These are phyloP conservation scores for Listronotus oregonensis DNA, from an alignment of 1,140 invertebrate genomes.

Conservation along the genomic window DNA sequence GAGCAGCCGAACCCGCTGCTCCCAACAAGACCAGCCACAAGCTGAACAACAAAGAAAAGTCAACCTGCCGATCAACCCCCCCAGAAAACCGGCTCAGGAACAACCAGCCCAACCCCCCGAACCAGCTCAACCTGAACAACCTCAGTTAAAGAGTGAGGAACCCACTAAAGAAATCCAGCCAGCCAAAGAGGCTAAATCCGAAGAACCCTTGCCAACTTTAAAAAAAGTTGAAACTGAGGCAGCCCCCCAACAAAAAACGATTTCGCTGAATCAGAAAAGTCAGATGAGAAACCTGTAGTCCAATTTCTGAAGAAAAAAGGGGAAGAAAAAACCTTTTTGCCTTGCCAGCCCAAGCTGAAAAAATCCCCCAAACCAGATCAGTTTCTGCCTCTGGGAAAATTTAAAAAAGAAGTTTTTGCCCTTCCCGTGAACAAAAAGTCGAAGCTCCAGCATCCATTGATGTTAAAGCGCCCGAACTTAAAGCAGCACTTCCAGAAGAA, in stretches of 20 bases:
- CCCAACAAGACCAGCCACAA: neutral
- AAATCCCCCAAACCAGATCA: conserved; percentile 27
- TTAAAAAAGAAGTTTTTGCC: conserved; percentile 39
- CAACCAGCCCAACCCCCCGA: conserved; percentile 26
- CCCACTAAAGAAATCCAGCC: neutral
- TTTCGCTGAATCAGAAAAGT: neutral
- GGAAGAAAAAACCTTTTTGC: conserved; percentile 48
- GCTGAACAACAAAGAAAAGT: neutral
- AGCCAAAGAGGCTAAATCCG: conserved; percentile 30
- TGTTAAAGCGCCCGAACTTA: conserved; percentile 47
- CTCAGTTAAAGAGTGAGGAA: neutral
- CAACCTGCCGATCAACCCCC: neutral
- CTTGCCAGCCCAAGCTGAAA: conserved; percentile 42
- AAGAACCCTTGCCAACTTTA: conserved; percentile 30
- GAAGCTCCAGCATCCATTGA: conserved; percentile 42
- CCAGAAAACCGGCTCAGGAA: conserved; percentile 7
- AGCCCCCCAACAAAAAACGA: conserved; percentile 18
- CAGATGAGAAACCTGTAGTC: conserved; percentile 37
- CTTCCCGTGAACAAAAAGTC: conserved; percentile 46
- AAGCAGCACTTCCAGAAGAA: conserved; percentile 19
- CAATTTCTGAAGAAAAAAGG: too few relatives aligned
- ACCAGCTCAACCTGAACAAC: conserved; percentile 11
- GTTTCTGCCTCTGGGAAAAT: conserved; percentile 42
- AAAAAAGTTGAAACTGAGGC: conserved; percentile 33
- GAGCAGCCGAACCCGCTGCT: neutral